These are phyloP conservation scores for Chesias legatella DNA, from an alignment of 2,888 invertebrate genomes.

Conservation along the genomic window DNA sequence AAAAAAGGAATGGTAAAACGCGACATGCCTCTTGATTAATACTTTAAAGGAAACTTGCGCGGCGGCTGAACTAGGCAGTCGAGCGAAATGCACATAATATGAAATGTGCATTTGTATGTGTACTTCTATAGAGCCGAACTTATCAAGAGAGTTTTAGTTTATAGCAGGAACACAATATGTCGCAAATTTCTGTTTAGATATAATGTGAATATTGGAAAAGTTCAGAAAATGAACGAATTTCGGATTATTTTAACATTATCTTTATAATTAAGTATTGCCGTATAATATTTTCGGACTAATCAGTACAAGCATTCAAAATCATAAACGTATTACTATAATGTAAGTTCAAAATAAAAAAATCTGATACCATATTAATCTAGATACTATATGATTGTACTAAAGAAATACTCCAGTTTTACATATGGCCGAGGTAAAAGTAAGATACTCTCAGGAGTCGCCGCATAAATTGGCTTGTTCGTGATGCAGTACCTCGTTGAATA, in stretches of 20 bases:
- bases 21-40: conserved; percentile 64
- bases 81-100: conserved; percentile 22
- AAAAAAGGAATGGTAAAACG: conserved; percentile 47
- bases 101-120: conserved; percentile 20
- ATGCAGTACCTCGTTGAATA: conserved; percentile 80
- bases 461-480: conserved; percentile 79
- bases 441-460: conserved; percentile 72
- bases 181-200: no score
- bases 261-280: no score
- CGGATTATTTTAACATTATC: no score
- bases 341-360: conserved; percentile 36
- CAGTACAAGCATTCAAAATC: no score
- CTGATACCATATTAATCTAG: conserved; percentile 42
- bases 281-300: no score
- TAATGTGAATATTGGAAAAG: no score
- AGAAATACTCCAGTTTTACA: conserved; percentile 76
- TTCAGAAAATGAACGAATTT: no score
- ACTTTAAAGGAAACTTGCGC: conserved; percentile 69
- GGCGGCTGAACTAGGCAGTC: conserved; percentile 45
- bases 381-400: conserved; percentile 67
- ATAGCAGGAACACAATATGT: no score
- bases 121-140: conserved; percentile 5
- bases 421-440: conserved; percentile 73
- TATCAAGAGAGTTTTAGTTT: conserved; percentile 8
- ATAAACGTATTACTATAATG: no score